Evolutionary conservation across 2,797 vertebrate genomes (phyloP).

Genomic region (Pelodytes ibericus): DNA sequence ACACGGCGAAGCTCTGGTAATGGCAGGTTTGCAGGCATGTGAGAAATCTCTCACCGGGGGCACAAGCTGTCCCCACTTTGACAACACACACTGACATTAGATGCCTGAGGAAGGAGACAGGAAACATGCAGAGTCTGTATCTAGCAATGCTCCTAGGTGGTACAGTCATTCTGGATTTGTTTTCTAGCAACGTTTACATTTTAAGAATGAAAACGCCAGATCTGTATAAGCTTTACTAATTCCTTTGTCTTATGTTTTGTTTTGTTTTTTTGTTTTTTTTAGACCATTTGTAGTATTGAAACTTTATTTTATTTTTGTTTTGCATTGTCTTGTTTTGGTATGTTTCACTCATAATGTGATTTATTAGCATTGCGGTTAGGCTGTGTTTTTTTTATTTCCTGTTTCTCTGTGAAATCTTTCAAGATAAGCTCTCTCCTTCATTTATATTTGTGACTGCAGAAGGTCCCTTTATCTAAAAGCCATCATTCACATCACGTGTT

Average conservation of each 20-base stretch:
- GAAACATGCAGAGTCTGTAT: conserved; percentile 1
- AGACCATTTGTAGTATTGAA: too few species aligned
- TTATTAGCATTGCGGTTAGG: background rate
- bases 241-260: too few species aligned
- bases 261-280: too few species aligned
- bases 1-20: conserved; percentile 44
- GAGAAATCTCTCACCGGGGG: conserved; percentile 37
- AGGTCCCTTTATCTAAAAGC: too few species aligned
- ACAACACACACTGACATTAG: background rate
- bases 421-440: background rate
- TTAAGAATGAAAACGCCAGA: background rate
- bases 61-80: conserved; percentile 44
- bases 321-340: too few species aligned
- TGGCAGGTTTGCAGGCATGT: conserved; percentile 43
- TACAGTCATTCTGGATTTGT: background rate
- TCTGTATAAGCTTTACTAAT: too few species aligned
- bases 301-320: too few species aligned
- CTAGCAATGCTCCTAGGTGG: conserved; percentile 26
- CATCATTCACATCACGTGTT: too few species aligned
- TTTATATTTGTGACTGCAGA: background rate
- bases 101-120: conserved; percentile 28
- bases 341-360: too few species aligned
- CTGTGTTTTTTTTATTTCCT: too few species aligned
- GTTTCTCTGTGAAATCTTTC: too few species aligned
- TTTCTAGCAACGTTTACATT: background rate